Conservation (phyloP, 1,140 invertebrate species). For the Drosophila micromelanica region DNA sequence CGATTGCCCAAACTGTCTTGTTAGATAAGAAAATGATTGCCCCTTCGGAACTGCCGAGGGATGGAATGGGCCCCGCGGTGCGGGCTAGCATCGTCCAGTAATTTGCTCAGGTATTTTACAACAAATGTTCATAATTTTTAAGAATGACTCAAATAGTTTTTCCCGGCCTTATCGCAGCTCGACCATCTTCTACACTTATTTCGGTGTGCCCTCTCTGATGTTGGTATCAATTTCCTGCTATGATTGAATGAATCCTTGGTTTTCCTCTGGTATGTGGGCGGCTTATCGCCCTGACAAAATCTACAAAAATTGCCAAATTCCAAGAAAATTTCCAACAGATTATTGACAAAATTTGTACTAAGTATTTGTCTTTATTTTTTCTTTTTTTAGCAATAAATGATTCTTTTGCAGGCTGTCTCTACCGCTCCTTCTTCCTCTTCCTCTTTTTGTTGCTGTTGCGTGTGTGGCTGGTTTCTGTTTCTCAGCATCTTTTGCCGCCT, state of each 20-base stretch:
- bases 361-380: conserved; percentile 15
- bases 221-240: conserved; percentile 75
- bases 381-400: conserved; percentile 60
- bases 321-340: conserved; percentile 42
- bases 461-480: conserved; percentile 22
- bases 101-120: conserved; percentile 77
- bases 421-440: neutral
- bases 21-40: conserved; percentile 81
- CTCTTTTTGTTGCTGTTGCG: neutral
- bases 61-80: conserved; percentile 45
- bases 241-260: conserved; percentile 74
- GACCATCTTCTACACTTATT: conserved; percentile 55
- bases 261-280: conserved; percentile 55
- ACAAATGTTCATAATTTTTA: conserved; percentile 83
- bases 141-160: conserved; percentile 74
- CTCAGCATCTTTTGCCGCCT: conserved; percentile 32
- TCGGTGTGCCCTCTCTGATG: conserved; percentile 54
- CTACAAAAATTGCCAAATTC: conserved; percentile 68
- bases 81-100: conserved; percentile 45
- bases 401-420: conserved; percentile 8
- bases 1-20: conserved; percentile 74
- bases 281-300: conserved; percentile 56
- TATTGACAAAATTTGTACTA: conserved; percentile 37
- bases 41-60: conserved; percentile 21
- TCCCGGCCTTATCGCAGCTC: conserved; percentile 51